phyloP scores from a whole-genome alignment of 2,113 vertebrate genomes.

The Phalacrocorax aristotelis region DNA sequence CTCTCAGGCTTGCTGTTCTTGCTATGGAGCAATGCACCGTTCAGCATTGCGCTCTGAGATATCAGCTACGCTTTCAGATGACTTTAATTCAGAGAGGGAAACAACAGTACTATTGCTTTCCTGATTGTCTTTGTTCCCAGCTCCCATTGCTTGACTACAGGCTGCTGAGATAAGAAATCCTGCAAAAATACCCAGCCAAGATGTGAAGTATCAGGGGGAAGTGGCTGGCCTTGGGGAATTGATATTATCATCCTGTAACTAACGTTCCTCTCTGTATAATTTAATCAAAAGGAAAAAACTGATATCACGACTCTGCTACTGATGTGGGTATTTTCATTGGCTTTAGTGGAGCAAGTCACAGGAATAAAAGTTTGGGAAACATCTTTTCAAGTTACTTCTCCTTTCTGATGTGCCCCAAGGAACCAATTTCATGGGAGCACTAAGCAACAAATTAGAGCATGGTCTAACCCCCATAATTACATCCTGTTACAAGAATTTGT shows the following conservation, averaged over 20 bases:
- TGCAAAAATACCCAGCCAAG: not conserved
- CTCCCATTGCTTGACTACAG: not conserved
- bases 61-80: constrained; percentile 4
- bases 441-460: not conserved
- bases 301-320: not conserved
- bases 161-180: not conserved
- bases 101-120: not conserved
- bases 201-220: not conserved
- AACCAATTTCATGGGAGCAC: not conserved
- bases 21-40: not conserved
- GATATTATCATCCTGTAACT: not conserved
- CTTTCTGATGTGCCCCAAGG: not conserved
- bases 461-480: not conserved
- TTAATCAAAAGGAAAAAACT: not conserved
- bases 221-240: not conserved
- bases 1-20: constrained; percentile 11
- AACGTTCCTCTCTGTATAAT: not conserved
- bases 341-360: not conserved
- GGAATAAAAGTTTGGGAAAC: not conserved
- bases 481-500: not conserved
- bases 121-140: constrained; percentile 3
- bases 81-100: not conserved
- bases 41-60: not conserved
- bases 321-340: not conserved
- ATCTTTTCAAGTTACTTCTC: not conserved